A percentile compares a stretch with the other conserved stretches of the same genome.
These are phyloP conservation scores for Orthosia gracilis DNA, from an alignment of 2,888 invertebrate species.

Conservation along the genomic window DNA sequence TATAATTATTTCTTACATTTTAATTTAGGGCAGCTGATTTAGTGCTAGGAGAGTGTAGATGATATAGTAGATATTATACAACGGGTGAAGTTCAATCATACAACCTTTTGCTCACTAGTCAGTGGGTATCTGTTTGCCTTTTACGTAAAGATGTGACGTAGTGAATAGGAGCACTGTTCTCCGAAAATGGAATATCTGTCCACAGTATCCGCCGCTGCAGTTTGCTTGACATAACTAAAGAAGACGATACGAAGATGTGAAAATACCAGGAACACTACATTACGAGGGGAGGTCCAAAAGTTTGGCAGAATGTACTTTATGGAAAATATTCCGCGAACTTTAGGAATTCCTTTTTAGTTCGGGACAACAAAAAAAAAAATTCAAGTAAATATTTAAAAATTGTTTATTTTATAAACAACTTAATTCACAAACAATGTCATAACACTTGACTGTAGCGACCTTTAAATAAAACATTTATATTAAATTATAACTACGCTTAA, in stretches of 20 bases:
- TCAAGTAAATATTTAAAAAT: conserved; percentile 69
- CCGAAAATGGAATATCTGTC: conserved; percentile 1
- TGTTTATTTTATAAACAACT: conserved; percentile 89
- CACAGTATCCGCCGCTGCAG: not conserved
- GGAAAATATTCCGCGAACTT: too few relatives aligned
- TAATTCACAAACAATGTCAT: conserved; percentile 83
- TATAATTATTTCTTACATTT: too few relatives aligned
- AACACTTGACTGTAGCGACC: conserved; percentile 81
- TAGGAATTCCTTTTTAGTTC: not conserved
- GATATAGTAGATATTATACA: too few relatives aligned
- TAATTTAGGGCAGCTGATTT: too few relatives aligned
- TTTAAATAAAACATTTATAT: conserved; percentile 81
- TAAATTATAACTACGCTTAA: conserved; percentile 70
- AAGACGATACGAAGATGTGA: too few relatives aligned
- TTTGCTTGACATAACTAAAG: too few relatives aligned
- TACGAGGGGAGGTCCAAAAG: too few relatives aligned
- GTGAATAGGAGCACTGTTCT: not conserved
- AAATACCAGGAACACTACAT: not conserved
- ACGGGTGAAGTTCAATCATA: not conserved
- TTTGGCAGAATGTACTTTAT: too few relatives aligned
- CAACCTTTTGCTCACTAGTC: not conserved
- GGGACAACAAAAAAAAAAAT: conserved; percentile 43
- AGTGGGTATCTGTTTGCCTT: not conserved
- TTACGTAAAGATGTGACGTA: too few relatives aligned
- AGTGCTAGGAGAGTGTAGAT: too few relatives aligned